These are phyloP conservation scores for Rhinolophus ferrumequinum DNA, from an alignment of 2,113 vertebrate genomes.

Conservation along the genomic window DNA sequence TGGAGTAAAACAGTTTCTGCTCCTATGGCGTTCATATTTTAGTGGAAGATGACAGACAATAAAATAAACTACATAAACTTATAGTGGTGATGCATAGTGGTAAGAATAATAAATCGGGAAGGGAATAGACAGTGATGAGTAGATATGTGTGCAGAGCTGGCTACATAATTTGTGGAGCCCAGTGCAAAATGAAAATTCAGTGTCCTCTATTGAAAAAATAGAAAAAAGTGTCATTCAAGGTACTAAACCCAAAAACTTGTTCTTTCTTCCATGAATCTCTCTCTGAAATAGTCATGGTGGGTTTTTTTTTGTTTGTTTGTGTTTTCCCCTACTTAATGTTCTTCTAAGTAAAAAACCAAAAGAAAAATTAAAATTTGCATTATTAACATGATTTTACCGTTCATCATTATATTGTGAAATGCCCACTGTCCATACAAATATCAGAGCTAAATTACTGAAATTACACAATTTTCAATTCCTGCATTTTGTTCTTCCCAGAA, in stretches of 20 bases:
- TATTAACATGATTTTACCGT: background rate
- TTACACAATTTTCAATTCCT: background rate
- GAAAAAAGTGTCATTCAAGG: background rate
- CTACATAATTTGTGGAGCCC: background rate
- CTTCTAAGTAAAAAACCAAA: background rate
- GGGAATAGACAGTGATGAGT: background rate
- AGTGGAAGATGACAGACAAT: background rate
- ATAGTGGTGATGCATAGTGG: background rate
- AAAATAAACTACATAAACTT: background rate
- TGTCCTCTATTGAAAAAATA: background rate
- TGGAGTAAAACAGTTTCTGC: background rate
- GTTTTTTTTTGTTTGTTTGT: background rate
- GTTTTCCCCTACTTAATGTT: background rate
- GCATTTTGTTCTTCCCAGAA: background rate
- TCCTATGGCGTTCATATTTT: background rate
- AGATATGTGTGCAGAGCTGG: background rate
- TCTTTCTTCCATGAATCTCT: background rate
- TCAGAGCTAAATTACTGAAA: background rate
- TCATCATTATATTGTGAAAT: background rate
- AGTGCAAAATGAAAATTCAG: background rate
- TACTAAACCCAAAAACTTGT: background rate
- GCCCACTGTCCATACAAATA: background rate
- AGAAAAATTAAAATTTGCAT: background rate
- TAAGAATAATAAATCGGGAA: background rate
- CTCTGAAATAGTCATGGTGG: background rate